A percentile compares a stretch with the other conserved stretches of the same genome.
Conservation (phyloP, 2,888 invertebrate genomes). For the Aphodius granarius region DNA sequence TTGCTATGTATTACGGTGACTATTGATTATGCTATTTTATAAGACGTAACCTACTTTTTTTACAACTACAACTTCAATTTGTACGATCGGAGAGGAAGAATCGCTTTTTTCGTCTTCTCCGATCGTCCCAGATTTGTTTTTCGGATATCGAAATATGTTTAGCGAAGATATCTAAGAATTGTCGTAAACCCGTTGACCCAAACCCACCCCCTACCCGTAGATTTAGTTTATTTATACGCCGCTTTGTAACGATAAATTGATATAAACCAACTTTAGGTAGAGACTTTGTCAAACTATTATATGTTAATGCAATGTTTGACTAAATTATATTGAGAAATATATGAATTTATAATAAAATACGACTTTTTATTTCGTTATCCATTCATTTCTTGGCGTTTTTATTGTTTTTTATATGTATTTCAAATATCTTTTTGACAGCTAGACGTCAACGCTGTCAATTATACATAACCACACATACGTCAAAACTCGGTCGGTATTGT, state of each 20-base stretch:
- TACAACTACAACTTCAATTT: background rate
- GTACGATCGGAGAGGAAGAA: too few species aligned
- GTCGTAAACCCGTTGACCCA: background rate
- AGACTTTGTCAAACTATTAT: slow-evolving; percentile 26
- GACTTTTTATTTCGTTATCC: background rate
- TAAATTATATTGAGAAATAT: slow-evolving; percentile 16
- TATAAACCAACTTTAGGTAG: background rate
- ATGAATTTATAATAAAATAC: slow-evolving; percentile 12
- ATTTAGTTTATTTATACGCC: slow-evolving; percentile 6
- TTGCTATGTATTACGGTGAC: background rate
- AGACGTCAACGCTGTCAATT: background rate
- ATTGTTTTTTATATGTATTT: background rate
- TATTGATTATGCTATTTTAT: background rate
- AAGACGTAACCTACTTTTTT: slow-evolving; percentile 6
- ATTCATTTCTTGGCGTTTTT: background rate
- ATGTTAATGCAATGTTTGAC: slow-evolving; percentile 25
- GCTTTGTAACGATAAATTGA: background rate
- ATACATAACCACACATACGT: background rate
- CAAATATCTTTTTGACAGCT: background rate
- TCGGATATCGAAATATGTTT: slow-evolving; percentile 22
- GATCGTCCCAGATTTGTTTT: slow-evolving; percentile 15
- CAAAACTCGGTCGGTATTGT: background rate
- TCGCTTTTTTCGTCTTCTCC: too few species aligned
- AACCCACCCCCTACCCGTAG: background rate
- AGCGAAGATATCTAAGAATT: slow-evolving; percentile 14